Percentiles rank a stretch among this genome's conserved stretches.
Conservation (phyloP, 2,797 vertebrate genomes). For the Dicrostonyx torquatus region DNA sequence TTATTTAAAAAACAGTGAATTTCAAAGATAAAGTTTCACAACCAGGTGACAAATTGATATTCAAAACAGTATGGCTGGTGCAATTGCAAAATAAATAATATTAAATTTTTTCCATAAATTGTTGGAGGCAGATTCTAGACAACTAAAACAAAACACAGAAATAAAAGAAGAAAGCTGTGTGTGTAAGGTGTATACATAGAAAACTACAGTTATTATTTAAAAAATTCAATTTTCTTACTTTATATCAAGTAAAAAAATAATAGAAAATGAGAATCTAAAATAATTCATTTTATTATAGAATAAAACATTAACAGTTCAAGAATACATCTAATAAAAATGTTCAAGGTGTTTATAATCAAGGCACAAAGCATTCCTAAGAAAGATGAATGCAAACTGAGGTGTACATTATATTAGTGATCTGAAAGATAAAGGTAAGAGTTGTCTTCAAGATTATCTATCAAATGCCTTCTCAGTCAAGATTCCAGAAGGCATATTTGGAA, state of each 20-base stretch:
- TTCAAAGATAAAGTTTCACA: background rate
- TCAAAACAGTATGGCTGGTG: background rate
- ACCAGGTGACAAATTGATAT: background rate
- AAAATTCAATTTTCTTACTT: background rate
- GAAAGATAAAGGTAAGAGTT: background rate
- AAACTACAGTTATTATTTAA: background rate
- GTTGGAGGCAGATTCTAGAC: background rate
- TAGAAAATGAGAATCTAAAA: background rate
- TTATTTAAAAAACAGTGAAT: background rate
- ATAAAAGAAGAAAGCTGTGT: background rate
- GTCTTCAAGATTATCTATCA: background rate
- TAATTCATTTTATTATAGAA: background rate
- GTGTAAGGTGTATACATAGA: background rate
- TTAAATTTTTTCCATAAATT: background rate
- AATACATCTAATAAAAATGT: background rate
- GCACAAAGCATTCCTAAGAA: background rate
- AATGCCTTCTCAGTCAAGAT: background rate
- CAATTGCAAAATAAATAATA: background rate
- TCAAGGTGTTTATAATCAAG: background rate
- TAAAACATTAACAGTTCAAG: background rate
- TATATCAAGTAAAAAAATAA: background rate
- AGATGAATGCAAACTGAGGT: background rate
- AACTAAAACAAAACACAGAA: background rate
- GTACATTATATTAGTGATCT: background rate
- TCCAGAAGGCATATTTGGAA: background rate